A percentile compares a stretch with the other conserved stretches of the same genome.
Evolutionary conservation across 92 coral and sea anemone genomes (phyloP).

Genomic region (Porites lobata): DNA sequence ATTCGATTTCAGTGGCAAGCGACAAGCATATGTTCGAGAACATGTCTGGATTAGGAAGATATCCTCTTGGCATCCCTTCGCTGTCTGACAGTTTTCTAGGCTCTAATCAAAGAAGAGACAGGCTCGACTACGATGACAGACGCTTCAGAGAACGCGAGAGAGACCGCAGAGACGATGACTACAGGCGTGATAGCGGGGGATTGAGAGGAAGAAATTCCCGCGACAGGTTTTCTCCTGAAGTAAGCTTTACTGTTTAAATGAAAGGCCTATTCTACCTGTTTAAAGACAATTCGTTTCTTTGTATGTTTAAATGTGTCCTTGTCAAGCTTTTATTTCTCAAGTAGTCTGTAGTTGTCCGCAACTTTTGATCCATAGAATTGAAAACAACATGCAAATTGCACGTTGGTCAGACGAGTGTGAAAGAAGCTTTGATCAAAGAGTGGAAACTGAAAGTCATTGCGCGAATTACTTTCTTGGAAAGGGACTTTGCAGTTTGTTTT

Average conservation of each 20-base stretch:
- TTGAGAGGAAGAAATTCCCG: slow-evolving; percentile 39
- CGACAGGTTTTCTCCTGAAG: slow-evolving; percentile 52
- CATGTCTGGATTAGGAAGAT: slow-evolving; percentile 49
- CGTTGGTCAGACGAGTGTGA: too few species aligned
- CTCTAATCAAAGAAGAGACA: slow-evolving; percentile 42
- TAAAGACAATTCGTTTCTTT: background rate
- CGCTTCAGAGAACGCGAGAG: slow-evolving; percentile 45
- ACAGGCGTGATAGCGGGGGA: slow-evolving; percentile 32
- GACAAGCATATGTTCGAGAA: background rate
- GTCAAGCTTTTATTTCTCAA: background rate
- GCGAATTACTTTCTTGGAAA: too few species aligned
- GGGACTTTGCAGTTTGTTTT: too few species aligned
- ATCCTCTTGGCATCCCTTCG: slow-evolving; percentile 45
- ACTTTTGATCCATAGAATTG: too few species aligned
- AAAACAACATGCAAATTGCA: too few species aligned
- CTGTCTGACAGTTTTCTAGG: slow-evolving; percentile 28
- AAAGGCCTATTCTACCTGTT: background rate
- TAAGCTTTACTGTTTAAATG: slow-evolving; percentile 9
- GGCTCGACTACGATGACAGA: slow-evolving; percentile 50
- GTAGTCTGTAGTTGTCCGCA: too few species aligned
- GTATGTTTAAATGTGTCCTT: background rate
- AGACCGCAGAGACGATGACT: slow-evolving; percentile 44
- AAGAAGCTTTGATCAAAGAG: too few species aligned
- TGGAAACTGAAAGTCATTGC: too few species aligned
- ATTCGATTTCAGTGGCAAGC: background rate